Base-by-base conservation (phyloP, 1,140 invertebrate genomes). In the Scylla paramamosain region DNA sequence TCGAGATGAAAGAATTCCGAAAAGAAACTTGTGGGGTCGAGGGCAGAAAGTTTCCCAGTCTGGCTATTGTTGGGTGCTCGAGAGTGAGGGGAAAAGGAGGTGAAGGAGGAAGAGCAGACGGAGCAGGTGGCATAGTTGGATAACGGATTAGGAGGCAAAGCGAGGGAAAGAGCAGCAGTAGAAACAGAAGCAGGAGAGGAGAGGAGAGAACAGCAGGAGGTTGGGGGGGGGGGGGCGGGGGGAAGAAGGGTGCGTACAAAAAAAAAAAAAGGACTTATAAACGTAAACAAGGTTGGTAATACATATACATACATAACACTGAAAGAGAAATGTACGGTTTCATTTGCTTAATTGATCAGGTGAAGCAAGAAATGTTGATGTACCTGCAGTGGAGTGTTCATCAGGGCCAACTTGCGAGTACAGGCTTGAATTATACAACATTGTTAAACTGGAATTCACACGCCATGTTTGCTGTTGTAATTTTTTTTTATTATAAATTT, bases 41-140 rank as follows among this genome's bases (percentile, higher is more conserved):
- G 86, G 86, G 86, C 31, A 28, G 86, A 88, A 88, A 77, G 67
- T 77, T 77, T 77, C 67, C 67, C 25, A 77, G 67, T n/a, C 67
- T 77, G 67, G 67, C 67, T 77, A 77, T 77, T 77, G 67, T 77
- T 77, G 25, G n/a, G n/a, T n/a, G n/a, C 67, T 77, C 67, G 86
- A 28, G 29, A 88, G 86, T 77, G 31, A 32, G 29, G 86, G 31
- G 45, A 32, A 12, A n/a, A 86, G 32, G 84, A 86, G 84, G 84
- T 14, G 67, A 20, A 77, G 67, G 67, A 77, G 25, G 67, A 77
- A 20, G 67, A n/a, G n/a, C 10, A 20, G 16, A 59, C 2, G 52
- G 52, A 20, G 52, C 12, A 59, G 52, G 52, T 39, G 39, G 39
- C 16, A 59, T 59, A 59, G 16, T 39, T 39, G 52, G 16, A 14